Evolutionary conservation across 2,113 vertebrate genomes (phyloP).

Genomic region (Girardinichthys multiradiatus): DNA sequence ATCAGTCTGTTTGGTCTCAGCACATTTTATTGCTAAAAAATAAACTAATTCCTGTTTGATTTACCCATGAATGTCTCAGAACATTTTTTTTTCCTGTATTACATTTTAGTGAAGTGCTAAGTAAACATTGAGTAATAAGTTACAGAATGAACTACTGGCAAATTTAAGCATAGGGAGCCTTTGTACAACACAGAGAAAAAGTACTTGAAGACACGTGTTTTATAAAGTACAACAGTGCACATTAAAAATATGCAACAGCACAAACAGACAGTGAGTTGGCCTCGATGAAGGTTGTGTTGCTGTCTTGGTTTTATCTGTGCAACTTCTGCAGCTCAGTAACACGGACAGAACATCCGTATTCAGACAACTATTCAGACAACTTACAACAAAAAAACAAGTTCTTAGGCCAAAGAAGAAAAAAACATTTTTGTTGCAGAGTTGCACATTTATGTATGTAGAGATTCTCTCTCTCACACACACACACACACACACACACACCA

Average conservation of each 20-base stretch:
- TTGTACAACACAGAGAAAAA: conserved; percentile 51
- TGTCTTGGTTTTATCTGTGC: conserved; percentile 18
- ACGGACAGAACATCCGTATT: conserved; percentile 32
- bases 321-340: conserved; percentile 23
- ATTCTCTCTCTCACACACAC: background rate
- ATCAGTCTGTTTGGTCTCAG: conserved; percentile 8
- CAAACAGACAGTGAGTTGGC: conserved; percentile 35
- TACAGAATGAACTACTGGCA: conserved; percentile 67
- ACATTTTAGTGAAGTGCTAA: conserved; percentile 53
- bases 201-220: conserved; percentile 39
- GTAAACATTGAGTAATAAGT: conserved; percentile 61
- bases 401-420: conserved; percentile 2
- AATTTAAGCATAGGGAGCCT: conserved; percentile 48
- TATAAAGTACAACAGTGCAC: conserved; percentile 56
- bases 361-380: conserved; percentile 37
- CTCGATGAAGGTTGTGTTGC: conserved; percentile 8
- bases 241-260: conserved; percentile 44
- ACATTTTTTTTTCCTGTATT: conserved; percentile 16
- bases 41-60: conserved; percentile 1
- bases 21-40: conserved; percentile 42
- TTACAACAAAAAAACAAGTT: conserved; percentile 21
- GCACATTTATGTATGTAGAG: conserved; percentile 35
- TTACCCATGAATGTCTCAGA: conserved; percentile 21
- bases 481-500: background rate
- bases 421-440: conserved; percentile 14